phyloP scores from a whole-genome alignment of 1,140 invertebrate genomes.

The Dolichoris vasculosae region DNA sequence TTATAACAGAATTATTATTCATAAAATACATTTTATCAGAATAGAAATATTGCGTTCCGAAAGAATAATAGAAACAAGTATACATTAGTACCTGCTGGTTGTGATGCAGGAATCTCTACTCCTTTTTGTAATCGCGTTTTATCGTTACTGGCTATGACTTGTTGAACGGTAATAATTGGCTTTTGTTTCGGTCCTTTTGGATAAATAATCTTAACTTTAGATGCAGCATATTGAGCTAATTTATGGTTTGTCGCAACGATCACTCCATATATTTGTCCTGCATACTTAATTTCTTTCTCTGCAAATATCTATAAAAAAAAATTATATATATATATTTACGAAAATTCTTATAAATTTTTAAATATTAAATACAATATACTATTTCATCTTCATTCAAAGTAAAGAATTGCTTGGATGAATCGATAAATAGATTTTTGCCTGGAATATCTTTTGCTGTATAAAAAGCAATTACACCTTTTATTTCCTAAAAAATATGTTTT shows the following conservation, averaged over 20 bases:
- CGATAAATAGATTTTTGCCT: conserved; percentile 79
- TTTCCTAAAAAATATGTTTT: conserved; percentile 68
- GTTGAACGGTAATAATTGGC: conserved; percentile 78
- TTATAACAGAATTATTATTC: neutral
- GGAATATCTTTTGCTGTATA: conserved; percentile 85
- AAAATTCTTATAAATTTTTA: neutral
- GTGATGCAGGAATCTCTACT: conserved; percentile 54
- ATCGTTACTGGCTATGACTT: conserved; percentile 75
- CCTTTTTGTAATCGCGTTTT: conserved; percentile 62
- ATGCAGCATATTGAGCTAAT: conserved; percentile 78
- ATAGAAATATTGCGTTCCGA: too few relatives aligned
- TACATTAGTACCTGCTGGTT: conserved; percentile 10
- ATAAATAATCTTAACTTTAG: conserved; percentile 81
- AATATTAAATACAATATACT: conserved; percentile 56
- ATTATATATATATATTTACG: neutral
- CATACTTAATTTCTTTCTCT: conserved; percentile 76
- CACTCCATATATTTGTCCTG: conserved; percentile 84
- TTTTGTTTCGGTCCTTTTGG: conserved; percentile 67
- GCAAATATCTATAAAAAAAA: conserved; percentile 72
- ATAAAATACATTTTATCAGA: neutral
- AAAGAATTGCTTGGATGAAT: conserved; percentile 43
- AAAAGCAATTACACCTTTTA: conserved; percentile 83
- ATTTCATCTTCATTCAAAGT: conserved; percentile 62
- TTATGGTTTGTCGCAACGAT: conserved; percentile 79
- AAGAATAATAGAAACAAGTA: neutral